Conservation (phyloP, 2,113 vertebrate species). For the Cyprinodon variegatus region DNA sequence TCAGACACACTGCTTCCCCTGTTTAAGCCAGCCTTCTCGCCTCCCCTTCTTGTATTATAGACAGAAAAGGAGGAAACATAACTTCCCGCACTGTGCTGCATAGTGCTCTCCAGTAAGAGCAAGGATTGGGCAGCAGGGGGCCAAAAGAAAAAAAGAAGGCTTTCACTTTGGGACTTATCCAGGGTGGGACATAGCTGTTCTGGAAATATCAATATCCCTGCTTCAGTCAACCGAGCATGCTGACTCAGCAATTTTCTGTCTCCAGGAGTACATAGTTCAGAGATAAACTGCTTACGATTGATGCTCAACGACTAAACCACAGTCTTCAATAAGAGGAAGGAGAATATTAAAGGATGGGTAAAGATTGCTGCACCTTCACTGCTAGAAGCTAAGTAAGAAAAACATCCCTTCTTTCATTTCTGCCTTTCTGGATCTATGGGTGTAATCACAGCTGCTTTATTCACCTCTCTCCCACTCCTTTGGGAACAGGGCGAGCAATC, state of each 20-base stretch:
- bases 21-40: background rate
- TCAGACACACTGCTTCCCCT: background rate
- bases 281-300: constrained; percentile 57
- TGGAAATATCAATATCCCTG: constrained; percentile 68
- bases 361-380: constrained; percentile 19
- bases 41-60: background rate
- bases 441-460: constrained; percentile 38
- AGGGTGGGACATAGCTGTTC: constrained; percentile 42
- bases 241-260: constrained; percentile 61
- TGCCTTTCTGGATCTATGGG: constrained; percentile 24
- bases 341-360: constrained; percentile 8
- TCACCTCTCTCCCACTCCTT: constrained; percentile 30
- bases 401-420: constrained; percentile 3
- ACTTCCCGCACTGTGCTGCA: constrained; percentile 17
- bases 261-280: constrained; percentile 63
- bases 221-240: constrained; percentile 61
- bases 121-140: constrained; percentile 36
- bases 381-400: constrained; percentile 1
- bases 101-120: background rate
- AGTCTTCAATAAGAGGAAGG: constrained; percentile 34
- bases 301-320: constrained; percentile 48
- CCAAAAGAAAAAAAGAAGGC: constrained; percentile 36
- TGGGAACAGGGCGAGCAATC: constrained; percentile 45
- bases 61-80: constrained; percentile 24
- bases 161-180: constrained; percentile 49